Percentiles rank a stretch among this genome's conserved stretches.
These are phyloP conservation scores for Cetonia aurata DNA, from an alignment of 2,888 invertebrate genomes.

Conservation along the genomic window DNA sequence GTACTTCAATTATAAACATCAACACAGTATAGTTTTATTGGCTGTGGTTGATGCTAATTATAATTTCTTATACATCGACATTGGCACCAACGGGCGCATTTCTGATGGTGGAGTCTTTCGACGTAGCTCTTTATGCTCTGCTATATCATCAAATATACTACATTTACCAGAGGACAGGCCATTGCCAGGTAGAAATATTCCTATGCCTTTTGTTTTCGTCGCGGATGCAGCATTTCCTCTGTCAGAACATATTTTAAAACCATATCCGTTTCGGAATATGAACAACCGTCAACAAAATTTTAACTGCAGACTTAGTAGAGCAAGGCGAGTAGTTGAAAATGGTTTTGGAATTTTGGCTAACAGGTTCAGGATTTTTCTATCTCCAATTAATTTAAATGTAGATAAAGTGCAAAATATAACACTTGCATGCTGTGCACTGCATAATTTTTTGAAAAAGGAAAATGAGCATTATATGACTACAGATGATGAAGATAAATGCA, in stretches of 20 bases:
- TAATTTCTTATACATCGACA: not conserved
- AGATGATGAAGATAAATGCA: too few relatives aligned
- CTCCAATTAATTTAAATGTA: not conserved
- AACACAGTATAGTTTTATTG: too few relatives aligned
- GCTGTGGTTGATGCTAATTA: too few relatives aligned
- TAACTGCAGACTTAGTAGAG: not conserved
- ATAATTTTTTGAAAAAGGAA: conserved; percentile 5
- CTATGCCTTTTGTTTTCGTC: not conserved
- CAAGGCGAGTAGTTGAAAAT: conserved; percentile 7
- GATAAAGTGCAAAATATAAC: not conserved
- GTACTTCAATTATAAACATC: too few relatives aligned
- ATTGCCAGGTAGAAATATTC: not conserved
- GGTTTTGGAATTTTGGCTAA: conserved; percentile 8
- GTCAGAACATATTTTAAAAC: too few relatives aligned
- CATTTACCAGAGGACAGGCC: not conserved
- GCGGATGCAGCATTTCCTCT: not conserved
- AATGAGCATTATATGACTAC: too few relatives aligned
- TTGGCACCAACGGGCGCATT: not conserved
- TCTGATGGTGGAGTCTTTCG: not conserved
- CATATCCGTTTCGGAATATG: too few relatives aligned
- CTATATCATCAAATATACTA: not conserved
- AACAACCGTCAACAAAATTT: not conserved
- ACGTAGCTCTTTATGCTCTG: too few relatives aligned
- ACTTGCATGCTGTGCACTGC: not conserved
- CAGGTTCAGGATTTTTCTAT: not conserved